Conservation (phyloP, 2,888 invertebrate species). For the Acleris literana region DNA sequence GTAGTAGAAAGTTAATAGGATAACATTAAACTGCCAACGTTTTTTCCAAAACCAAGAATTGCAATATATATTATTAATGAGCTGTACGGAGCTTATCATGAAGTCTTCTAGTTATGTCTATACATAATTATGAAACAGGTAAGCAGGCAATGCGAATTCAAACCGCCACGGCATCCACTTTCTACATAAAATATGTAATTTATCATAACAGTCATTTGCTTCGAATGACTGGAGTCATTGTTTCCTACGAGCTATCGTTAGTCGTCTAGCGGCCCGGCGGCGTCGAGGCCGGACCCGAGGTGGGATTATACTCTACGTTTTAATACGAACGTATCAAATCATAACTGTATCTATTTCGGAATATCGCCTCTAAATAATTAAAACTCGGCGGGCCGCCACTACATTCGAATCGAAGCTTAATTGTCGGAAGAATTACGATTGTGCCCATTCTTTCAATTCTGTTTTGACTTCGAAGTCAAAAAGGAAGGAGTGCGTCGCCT, state of each 20-base stretch:
- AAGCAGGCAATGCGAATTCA: constrained; percentile 69
- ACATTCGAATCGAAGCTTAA: constrained; percentile 29
- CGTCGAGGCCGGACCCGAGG: constrained; percentile 57
- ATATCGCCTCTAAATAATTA: constrained; percentile 35
- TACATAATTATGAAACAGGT: constrained; percentile 43
- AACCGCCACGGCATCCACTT: constrained; percentile 80
- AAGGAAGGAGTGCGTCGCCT: constrained; percentile 22
- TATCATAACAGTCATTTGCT: constrained; percentile 65
- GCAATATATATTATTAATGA: too few relatives aligned
- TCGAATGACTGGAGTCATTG: constrained; percentile 60
- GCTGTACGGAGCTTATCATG: too few relatives aligned
- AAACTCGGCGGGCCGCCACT: constrained; percentile 25
- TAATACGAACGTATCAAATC: constrained; percentile 57
- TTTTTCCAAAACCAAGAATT: too few relatives aligned
- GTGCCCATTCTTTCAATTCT: constrained; percentile 31
- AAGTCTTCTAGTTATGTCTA: constrained; percentile 60
- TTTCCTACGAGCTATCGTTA: constrained; percentile 59
- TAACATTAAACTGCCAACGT: too few relatives aligned
- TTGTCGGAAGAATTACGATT: constrained; percentile 38
- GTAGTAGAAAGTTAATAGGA: too few relatives aligned
- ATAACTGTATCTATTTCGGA: constrained; percentile 54
- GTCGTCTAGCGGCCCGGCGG: constrained; percentile 59
- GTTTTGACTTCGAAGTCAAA: constrained; percentile 27
- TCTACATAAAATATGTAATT: constrained; percentile 60
- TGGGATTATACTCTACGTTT: constrained; percentile 63